phyloP scores from a whole-genome alignment of 1,140 invertebrate genomes.

The Rhizoglyphus robini region DNA sequence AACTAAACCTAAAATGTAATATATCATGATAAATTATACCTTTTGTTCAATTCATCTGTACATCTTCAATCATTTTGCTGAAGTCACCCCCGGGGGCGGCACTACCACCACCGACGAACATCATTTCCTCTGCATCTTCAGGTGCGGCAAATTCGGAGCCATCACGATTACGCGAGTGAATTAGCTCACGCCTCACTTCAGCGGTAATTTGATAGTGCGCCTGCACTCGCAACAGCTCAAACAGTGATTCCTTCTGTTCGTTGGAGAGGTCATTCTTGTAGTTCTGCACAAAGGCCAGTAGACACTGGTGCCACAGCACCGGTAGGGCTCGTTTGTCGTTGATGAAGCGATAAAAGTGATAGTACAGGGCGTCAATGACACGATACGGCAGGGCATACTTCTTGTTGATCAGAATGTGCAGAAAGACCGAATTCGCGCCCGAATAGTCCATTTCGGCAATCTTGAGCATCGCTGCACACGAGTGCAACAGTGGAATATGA shows the following conservation, averaged over 20 bases:
- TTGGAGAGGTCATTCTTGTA: slow-evolving; percentile 88
- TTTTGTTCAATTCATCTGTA: no score
- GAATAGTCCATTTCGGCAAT: slow-evolving; percentile 96
- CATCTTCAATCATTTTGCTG: no score
- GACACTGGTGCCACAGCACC: slow-evolving; percentile 90
- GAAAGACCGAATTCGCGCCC: slow-evolving; percentile 91
- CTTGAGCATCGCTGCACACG: slow-evolving; percentile 81
- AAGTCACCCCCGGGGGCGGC: no score
- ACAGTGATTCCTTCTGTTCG: slow-evolving; percentile 74
- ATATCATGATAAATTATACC: no score
- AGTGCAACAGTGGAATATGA: slow-evolving; percentile 91
- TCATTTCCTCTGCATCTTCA: background rate
- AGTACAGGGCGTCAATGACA: slow-evolving; percentile 87
- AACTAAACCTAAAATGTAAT: no score
- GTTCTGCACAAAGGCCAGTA: slow-evolving; percentile 83
- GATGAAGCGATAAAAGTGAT: slow-evolving; percentile 82
- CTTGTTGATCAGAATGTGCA: slow-evolving; percentile 88
- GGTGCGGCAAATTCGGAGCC: slow-evolving; percentile 4
- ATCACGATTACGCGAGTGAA: slow-evolving; percentile 66
- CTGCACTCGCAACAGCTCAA: slow-evolving; percentile 61
- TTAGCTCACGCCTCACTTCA: slow-evolving; percentile 69
- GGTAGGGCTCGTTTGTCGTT: slow-evolving; percentile 66
- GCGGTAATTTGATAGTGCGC: slow-evolving; percentile 63
- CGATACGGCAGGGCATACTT: slow-evolving; percentile 93
- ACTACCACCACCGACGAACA: no score